These are phyloP conservation scores for Amiota communis DNA, from an alignment of 2,888 invertebrate species.

Conservation along the genomic window DNA sequence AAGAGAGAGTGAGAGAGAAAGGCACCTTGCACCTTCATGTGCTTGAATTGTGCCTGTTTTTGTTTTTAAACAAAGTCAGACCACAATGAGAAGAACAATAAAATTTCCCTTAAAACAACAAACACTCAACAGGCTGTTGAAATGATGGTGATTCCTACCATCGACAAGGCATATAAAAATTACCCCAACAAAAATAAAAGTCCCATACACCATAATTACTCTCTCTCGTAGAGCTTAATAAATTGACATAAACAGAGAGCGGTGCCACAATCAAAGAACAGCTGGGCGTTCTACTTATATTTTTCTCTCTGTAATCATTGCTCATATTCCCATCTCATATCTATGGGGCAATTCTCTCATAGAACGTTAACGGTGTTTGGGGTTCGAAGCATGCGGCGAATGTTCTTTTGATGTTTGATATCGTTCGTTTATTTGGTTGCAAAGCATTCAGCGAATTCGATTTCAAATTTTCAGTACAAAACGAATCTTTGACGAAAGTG, in stretches of 20 bases:
- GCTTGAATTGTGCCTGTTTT: not conserved
- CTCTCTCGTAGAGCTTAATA: not conserved
- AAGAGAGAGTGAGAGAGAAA: too few relatives aligned
- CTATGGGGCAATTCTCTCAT: too few relatives aligned
- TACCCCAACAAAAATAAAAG: constrained; percentile 22
- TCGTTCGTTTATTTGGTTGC: not conserved
- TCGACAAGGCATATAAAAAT: not conserved
- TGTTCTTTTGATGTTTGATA: not conserved
- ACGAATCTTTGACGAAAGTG: constrained; percentile 60
- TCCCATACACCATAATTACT: not conserved
- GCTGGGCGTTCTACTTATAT: too few relatives aligned
- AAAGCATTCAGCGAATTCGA: constrained; percentile 53
- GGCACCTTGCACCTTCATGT: too few relatives aligned
- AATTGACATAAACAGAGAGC: too few relatives aligned
- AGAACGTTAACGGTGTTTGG: too few relatives aligned
- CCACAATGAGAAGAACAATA: not conserved
- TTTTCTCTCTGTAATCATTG: too few relatives aligned
- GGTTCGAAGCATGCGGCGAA: too few relatives aligned
- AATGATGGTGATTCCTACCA: not conserved
- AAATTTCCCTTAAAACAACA: constrained; percentile 25
- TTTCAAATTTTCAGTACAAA: constrained; percentile 50
- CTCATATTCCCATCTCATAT: too few relatives aligned
- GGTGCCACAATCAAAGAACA: too few relatives aligned
- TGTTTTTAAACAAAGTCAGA: not conserved
- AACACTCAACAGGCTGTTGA: constrained; percentile 29